These are phyloP conservation scores for Montipora cactus DNA, from an alignment of 64 coral and sea anemone genomes.

Conservation along the genomic window DNA sequence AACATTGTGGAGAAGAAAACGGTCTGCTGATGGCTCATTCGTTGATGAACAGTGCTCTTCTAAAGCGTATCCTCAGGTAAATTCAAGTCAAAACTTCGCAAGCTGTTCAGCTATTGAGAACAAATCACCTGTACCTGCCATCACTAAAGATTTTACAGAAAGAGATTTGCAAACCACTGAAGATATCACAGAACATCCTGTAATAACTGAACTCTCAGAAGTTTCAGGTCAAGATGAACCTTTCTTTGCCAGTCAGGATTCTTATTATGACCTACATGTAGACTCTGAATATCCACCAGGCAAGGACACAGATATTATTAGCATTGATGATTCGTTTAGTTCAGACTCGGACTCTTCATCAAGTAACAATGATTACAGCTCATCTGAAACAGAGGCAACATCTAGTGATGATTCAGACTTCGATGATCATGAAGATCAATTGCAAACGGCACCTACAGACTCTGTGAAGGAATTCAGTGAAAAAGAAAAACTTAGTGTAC, in stretches of 20 bases:
- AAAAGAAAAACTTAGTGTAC: slow-evolving; percentile 28
- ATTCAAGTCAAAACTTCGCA: not conserved
- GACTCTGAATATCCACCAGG: not conserved
- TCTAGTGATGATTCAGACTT: slow-evolving; percentile 21
- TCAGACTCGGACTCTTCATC: slow-evolving; percentile 25
- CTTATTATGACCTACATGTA: slow-evolving; percentile 1
- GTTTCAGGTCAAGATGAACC: not conserved
- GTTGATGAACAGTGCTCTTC: not conserved
- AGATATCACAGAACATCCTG: not conserved
- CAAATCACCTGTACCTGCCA: not conserved
- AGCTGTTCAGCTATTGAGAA: not conserved
- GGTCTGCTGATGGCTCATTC: slow-evolving; percentile 4
- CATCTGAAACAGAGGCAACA: not conserved
- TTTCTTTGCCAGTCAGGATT: not conserved
- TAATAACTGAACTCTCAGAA: not conserved
- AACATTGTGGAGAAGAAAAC: not conserved
- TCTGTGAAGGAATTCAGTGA: slow-evolving; percentile 20
- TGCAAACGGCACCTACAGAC: not conserved
- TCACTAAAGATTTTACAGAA: not conserved
- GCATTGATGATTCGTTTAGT: not conserved
- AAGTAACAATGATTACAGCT: slow-evolving; percentile 20
- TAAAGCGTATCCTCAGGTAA: not conserved
- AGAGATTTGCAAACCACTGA: not conserved
- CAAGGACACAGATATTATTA: not conserved
- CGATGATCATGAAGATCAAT: not conserved